These are phyloP conservation scores for Tachina lurida DNA, from an alignment of 2,888 invertebrate species.

Conservation along the genomic window DNA sequence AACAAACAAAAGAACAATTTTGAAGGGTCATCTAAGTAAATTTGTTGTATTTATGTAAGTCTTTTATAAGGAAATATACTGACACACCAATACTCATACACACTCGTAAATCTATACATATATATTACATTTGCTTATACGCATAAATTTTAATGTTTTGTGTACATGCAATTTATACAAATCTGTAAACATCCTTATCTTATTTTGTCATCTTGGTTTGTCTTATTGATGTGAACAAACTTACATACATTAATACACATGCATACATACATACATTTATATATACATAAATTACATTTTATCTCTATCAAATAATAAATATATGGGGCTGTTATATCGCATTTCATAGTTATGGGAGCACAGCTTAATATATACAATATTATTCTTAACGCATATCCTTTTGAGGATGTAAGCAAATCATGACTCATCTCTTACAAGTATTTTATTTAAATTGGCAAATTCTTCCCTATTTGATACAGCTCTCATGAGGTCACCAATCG, in stretches of 20 bases:
- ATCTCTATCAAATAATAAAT: neutral
- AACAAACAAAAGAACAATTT: conserved; percentile 20
- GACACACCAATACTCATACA: neutral
- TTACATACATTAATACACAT: no score
- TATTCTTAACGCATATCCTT: no score
- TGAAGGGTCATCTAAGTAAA: conserved; percentile 42
- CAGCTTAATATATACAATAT: neutral
- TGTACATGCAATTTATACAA: conserved; percentile 7
- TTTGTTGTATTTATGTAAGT: neutral
- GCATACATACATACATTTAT: neutral
- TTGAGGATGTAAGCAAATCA: no score
- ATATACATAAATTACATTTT: neutral
- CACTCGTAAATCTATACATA: neutral
- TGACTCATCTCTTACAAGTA: no score
- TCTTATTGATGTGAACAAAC: neutral
- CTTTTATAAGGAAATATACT: neutral
- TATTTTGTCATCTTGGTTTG: conserved; percentile 28
- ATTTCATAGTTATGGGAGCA: neutral
- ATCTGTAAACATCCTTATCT: conserved; percentile 40
- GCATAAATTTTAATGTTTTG: neutral
- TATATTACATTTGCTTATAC: neutral
- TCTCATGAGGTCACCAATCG: no score
- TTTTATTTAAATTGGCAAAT: no score
- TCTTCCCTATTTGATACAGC: no score
- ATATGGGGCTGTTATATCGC: neutral